Base-by-base conservation (phyloP, 2,888 invertebrate genomes). In the Drosophila setosimentum region DNA sequence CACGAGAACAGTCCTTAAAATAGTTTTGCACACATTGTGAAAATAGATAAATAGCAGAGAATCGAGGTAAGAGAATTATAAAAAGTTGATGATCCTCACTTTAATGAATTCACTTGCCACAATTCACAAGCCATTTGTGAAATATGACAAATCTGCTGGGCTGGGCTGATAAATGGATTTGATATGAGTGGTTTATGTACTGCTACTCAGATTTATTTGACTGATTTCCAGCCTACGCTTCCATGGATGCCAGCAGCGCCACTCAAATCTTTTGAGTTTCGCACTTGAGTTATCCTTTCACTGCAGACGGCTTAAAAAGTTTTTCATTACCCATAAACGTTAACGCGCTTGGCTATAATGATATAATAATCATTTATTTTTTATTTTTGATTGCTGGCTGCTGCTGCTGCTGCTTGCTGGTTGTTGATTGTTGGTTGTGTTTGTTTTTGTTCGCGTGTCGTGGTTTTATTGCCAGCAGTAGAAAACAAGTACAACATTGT, bases 301-400 rank as follows among this genome's bases (percentile, higher is more conserved):
- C 21, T 57, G 29, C 48, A 49, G 49, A 5, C 27, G 60, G 30
- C 42, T 45, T 29, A 42, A 55, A 67, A 80, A 76, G 64, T 86
- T 80, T 27, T 81, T 89, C 84, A 86, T 88, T 86, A 83, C 76
- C 78, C 76, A 79, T 87, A 84, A 87, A 87, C 89, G 84, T 85
- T 74, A 73, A 87, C 86, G 72, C 80, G 75, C 82, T 83, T 89
- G 54, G 70, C 76, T 48, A 78, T 78, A 84, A 89, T 87, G 72
- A 87, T 78, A 65, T 89, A 87, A 87, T 78, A 78, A 74, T 78
- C 57, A 71, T 75, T 72, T 68, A 68, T 68, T 65, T 60, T 58
- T 70, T 50, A 61, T 65, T 76, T 61, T 69, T 64, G 61, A 50
- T 58, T 50, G 27, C 21, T 48, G 50, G 11, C 50, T 29, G 50